Evolutionary conservation across 1,140 invertebrate species (phyloP), one percentile per base, ranked within the genome.

Genomic region (Agraylea sexmaculata): DNA sequence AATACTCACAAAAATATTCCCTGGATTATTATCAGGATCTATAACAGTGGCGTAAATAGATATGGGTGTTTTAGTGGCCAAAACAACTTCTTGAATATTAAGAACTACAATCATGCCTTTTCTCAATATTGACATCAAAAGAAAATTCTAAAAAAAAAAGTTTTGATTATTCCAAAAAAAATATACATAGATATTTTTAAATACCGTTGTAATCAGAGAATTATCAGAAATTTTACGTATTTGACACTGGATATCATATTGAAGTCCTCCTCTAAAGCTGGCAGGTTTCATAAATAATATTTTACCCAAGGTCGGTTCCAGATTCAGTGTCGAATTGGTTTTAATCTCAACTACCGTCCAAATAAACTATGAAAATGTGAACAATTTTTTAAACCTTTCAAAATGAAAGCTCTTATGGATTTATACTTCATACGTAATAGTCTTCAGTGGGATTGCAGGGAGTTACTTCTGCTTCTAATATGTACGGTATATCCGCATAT

Each of bases 381-480:
- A n/a, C n/a, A n/a, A n/a, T n/a, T n/a, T n/a, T n/a, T n/a, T 32
- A 7, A 32, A 12, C 5, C 5, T 32, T 32, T 32, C 6, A 8
- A 32, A 8, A 16, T 32, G 30, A 32, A 8, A 13, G 15, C 13
- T 32, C 13, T 32, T 16, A 32, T 27, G 29, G 8, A 27, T 28
- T 12, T 35, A 19, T 13, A 40, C 27, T 30, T n/a, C n/a, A n/a
- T 39, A 49, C 46, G 37, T 42, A 49, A 42, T 49, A 49, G 31
- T 49, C 43, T 25, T 42, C 41, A 6, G 46, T 49, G 8, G 46
- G 46, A 25, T 49, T 42, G 17, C 46, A 49, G n/a, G 46, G 46
- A 11, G 40, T 45, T 4, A 45, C 40, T 1, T 49, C 39, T 10
- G 46, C 42, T 36, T 49, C 46, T 2, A 49, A 10, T 15, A 42